Conservation (phyloP, 2,888 invertebrate genomes). For the Cryptosula pallasiana region DNA sequence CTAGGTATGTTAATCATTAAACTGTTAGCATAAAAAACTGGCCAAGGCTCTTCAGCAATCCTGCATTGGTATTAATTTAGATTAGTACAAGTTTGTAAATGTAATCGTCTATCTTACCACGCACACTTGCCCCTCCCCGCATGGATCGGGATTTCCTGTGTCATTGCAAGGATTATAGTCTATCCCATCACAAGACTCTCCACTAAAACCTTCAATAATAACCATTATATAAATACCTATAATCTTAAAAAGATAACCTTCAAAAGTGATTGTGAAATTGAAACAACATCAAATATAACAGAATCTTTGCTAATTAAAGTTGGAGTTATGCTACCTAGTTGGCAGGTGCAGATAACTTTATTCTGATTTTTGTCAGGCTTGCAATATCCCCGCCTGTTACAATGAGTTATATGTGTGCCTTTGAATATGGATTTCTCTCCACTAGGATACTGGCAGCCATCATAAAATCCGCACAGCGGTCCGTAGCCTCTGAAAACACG, state of each 20-base stretch:
- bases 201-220: background rate
- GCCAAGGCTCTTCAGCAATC: too few relatives aligned
- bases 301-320: background rate
- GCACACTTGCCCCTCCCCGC: slow-evolving; percentile 5
- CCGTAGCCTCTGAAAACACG: too few relatives aligned
- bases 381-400: background rate
- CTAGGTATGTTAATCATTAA: too few relatives aligned
- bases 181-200: background rate
- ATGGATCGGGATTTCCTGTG: background rate
- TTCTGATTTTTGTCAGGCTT: background rate
- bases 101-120: slow-evolving; percentile 23
- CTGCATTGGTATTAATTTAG: too few relatives aligned
- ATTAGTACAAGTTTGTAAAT: too few relatives aligned
- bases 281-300: background rate
- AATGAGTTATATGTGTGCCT: background rate
- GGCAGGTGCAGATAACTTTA: background rate
- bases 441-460: background rate
- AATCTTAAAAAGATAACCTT: too few relatives aligned
- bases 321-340: background rate
- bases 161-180: slow-evolving; percentile 11
- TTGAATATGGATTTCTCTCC: background rate
- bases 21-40: too few relatives aligned
- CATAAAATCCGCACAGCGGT: background rate
- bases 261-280: background rate
- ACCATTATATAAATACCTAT: too few relatives aligned